phyloP scores from a whole-genome alignment of 2,113 vertebrate species.

The Sinocyclocheilus anshuiensis region DNA sequence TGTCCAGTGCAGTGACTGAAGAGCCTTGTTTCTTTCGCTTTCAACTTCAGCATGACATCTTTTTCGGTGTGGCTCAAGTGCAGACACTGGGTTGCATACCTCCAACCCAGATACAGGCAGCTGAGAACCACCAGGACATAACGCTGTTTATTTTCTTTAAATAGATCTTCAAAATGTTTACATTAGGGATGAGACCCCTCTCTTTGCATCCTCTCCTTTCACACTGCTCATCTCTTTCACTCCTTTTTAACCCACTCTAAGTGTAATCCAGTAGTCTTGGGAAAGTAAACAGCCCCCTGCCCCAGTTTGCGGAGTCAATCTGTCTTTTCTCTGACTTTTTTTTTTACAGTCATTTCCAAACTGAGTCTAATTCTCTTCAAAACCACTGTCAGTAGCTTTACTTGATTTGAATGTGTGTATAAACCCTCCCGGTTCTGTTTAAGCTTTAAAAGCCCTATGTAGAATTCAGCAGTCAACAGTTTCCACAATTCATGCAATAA shows the following conservation, averaged over 20 bases:
- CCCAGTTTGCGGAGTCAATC: not conserved
- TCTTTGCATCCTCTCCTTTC: conserved; percentile 50
- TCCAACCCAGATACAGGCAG: conserved; percentile 21
- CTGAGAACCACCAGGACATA: conserved; percentile 35
- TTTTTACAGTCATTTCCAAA: not conserved
- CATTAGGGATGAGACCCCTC: conserved; percentile 18
- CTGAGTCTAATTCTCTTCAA: not conserved
- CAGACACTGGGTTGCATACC: conserved; percentile 5
- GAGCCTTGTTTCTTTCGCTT: not conserved
- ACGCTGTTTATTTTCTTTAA: conserved; percentile 44
- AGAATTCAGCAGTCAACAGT: not conserved
- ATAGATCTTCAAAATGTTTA: conserved; percentile 37
- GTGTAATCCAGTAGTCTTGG: conserved; percentile 68
- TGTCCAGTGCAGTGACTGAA: conserved; percentile 8
- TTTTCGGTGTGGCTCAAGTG: not conserved
- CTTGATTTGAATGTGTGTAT: not conserved
- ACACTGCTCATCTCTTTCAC: conserved; percentile 49
- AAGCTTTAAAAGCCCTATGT: not conserved
- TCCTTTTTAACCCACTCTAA: conserved; percentile 60
- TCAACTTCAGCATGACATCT: conserved; percentile 7
- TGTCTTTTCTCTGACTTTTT: not conserved
- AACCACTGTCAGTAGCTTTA: not conserved
- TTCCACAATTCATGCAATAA: not conserved
- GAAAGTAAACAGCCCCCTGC: conserved; percentile 67
- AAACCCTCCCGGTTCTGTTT: not conserved